Conservation (phyloP, 1,140 invertebrate species). For the Rhopalosiphum maidis region DNA sequence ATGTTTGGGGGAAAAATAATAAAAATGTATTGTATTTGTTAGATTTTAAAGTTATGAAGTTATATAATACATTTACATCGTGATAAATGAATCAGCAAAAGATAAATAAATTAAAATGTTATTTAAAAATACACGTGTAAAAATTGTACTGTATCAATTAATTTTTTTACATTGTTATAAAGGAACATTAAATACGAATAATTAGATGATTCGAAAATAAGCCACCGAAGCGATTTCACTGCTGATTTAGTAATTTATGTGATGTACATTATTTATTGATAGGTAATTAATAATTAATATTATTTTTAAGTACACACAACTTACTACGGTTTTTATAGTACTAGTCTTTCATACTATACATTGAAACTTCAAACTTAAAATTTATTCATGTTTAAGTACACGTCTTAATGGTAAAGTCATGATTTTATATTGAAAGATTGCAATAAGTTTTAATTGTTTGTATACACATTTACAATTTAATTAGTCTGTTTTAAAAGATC, state of each 20-base stretch:
- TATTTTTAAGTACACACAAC: too few relatives aligned
- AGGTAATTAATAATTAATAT: too few relatives aligned
- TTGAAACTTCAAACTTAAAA: background rate
- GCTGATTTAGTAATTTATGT: background rate
- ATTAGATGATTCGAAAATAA: background rate
- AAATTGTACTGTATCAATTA: background rate
- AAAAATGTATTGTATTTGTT: background rate
- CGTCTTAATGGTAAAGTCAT: background rate
- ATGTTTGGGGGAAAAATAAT: background rate
- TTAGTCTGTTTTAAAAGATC: background rate
- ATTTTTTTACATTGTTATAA: background rate
- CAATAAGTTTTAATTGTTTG: background rate
- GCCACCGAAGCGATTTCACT: too few relatives aligned
- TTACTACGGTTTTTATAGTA: too few relatives aligned
- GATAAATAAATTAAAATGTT: too few relatives aligned
- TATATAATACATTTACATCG: background rate
- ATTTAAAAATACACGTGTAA: background rate
- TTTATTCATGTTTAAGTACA: background rate
- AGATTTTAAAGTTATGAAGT: background rate
- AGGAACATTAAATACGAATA: background rate
- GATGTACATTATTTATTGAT: background rate
- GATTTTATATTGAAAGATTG: background rate
- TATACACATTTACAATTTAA: background rate
- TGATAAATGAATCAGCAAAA: too few relatives aligned
- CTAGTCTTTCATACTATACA: too few relatives aligned